phyloP scores from a whole-genome alignment of 1,140 invertebrate genomes.

The Asbolus verrucosus region DNA sequence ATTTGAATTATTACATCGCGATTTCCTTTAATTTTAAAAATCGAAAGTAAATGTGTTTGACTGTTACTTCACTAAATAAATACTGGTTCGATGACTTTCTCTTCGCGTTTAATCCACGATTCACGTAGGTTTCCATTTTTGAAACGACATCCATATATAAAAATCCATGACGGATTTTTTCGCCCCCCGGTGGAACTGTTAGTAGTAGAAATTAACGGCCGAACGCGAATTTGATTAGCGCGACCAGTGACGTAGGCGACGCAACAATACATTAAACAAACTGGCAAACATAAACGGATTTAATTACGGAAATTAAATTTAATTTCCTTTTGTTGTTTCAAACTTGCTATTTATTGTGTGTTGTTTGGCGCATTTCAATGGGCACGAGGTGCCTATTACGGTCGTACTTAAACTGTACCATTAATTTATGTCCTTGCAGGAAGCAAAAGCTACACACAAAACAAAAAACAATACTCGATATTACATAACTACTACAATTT shows the following conservation, averaged over 20 bases:
- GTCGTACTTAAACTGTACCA: not conserved
- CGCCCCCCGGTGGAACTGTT: not conserved
- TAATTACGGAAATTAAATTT: constrained; percentile 39
- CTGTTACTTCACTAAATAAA: constrained; percentile 39
- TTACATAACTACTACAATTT: constrained; percentile 1
- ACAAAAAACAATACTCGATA: constrained; percentile 11
- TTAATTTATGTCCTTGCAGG: not conserved
- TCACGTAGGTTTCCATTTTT: constrained; percentile 29
- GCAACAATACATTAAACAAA: constrained; percentile 5
- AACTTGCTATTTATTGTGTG: not conserved
- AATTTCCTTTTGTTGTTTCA: constrained; percentile 37
- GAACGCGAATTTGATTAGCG: constrained; percentile 20
- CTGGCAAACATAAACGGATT: constrained; percentile 19
- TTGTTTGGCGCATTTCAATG: too few relatives aligned
- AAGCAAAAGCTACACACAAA: not conserved
- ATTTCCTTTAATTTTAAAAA: constrained; percentile 44
- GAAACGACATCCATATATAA: constrained; percentile 18
- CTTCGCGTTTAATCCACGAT: constrained; percentile 39
- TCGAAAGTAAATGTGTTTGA: constrained; percentile 44
- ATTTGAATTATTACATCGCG: constrained; percentile 18
- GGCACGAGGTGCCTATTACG: constrained; percentile 12
- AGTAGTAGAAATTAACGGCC: not conserved
- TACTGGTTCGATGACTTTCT: constrained; percentile 42
- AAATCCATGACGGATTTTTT: not conserved
- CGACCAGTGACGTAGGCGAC: not conserved